Conservation (phyloP, 2,888 invertebrate genomes). For the Mycalesis mineus region DNA sequence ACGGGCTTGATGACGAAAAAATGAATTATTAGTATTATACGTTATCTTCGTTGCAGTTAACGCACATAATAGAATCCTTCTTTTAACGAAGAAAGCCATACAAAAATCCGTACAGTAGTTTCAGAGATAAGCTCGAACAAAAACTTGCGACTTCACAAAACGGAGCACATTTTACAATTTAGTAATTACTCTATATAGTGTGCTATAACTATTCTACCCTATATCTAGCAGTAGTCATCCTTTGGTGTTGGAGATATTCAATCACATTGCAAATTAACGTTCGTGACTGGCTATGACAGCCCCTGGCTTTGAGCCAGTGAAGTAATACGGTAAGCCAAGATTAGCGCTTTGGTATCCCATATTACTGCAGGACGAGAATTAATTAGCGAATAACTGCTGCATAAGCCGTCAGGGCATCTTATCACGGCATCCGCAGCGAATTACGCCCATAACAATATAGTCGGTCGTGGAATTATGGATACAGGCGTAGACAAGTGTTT, state of each 20-base stretch:
- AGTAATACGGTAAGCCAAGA: slow-evolving; percentile 25
- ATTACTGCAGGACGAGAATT: slow-evolving; percentile 25
- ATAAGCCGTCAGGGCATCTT: slow-evolving; percentile 25
- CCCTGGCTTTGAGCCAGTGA: slow-evolving; percentile 23
- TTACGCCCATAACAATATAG: slow-evolving; percentile 20
- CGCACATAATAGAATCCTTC: too few relatives aligned
- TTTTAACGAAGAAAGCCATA: too few relatives aligned
- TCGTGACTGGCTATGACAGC: slow-evolving; percentile 19
- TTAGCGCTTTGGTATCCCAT: slow-evolving; percentile 28
- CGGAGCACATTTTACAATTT: too few relatives aligned
- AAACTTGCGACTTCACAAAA: too few relatives aligned
- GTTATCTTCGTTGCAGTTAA: too few relatives aligned
- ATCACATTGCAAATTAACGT: slow-evolving; percentile 21
- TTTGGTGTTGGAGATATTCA: not conserved
- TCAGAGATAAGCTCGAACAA: too few relatives aligned
- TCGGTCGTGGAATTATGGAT: not conserved
- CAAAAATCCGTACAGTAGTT: too few relatives aligned
- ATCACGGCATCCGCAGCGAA: slow-evolving; percentile 22
- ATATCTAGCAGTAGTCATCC: not conserved
- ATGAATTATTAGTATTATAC: too few relatives aligned
- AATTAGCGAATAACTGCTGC: slow-evolving; percentile 29
- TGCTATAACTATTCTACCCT: too few relatives aligned
- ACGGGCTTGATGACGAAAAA: too few relatives aligned
- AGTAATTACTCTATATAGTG: too few relatives aligned
- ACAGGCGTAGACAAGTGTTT: not conserved